Evolutionary conservation across 2,888 invertebrate genomes (phyloP).

Genomic region (Lobophora halterata): DNA sequence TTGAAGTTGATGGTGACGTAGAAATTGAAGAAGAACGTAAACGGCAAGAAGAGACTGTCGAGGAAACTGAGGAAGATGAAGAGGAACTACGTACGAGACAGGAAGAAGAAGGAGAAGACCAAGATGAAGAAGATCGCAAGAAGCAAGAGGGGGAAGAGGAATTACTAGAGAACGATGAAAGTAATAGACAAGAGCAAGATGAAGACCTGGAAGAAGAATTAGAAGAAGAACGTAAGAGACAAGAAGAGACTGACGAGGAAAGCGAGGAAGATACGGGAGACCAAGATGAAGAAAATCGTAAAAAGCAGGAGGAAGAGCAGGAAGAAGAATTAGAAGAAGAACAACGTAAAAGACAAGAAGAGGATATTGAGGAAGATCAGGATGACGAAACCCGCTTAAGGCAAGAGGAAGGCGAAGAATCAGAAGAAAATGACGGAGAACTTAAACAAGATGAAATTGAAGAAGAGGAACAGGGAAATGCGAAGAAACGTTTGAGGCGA

Average conservation of each 20-base stretch:
- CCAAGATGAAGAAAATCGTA: conserved; percentile 2
- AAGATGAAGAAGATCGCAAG: conserved; percentile 8
- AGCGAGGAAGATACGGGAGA: conserved; percentile 11
- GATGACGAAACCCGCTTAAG: no score
- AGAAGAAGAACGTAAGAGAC: conserved; percentile 1
- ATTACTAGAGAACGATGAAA: conserved; percentile 14
- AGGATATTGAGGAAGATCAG: conserved; percentile 12
- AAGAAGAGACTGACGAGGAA: conserved; percentile 8
- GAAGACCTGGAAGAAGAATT: conserved; percentile 7
- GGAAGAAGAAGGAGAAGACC: conserved; percentile 8
- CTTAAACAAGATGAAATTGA: conserved; percentile 15
- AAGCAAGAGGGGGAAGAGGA: conserved; percentile 12
- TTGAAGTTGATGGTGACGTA: conserved; percentile 11
- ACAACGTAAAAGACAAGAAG: conserved; percentile 18
- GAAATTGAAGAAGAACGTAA: conserved; percentile 8
- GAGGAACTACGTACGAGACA: conserved; percentile 10
- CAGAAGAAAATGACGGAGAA: conserved; percentile 14
- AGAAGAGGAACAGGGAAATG: conserved; percentile 14
- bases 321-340: conserved; percentile 17
- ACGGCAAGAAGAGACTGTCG: conserved; percentile 4
- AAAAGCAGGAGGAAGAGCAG: conserved; percentile 15
- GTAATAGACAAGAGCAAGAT: conserved; percentile 7
- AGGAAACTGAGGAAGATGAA: conserved; percentile 16
- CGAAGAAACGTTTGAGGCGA: conserved; percentile 19
- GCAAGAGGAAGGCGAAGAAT: conserved; percentile 13